Conservation (phyloP, 2,797 vertebrate species). For the Notoglanidium macrostoma region DNA sequence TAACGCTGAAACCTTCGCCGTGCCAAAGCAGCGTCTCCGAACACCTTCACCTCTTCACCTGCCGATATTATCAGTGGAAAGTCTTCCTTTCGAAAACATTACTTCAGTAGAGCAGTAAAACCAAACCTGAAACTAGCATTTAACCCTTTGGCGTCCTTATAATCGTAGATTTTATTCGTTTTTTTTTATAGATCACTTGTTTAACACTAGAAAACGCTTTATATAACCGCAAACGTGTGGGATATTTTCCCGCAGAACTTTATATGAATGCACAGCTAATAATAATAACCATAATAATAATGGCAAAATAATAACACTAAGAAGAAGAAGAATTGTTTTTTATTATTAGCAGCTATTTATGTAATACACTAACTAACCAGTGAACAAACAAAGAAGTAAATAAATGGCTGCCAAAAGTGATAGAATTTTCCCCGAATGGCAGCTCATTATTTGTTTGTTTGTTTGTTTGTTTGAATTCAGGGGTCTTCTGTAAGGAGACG, state of each 20-base stretch:
- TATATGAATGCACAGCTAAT: not conserved
- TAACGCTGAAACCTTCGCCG: not conserved
- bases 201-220: not conserved
- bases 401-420: not conserved
- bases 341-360: not conserved
- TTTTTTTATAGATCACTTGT: not conserved
- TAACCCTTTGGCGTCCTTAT: not conserved
- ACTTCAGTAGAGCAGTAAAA: not conserved
- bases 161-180: not conserved
- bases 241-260: not conserved
- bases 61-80: not conserved
- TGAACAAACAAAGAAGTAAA: not conserved
- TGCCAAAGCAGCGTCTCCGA: not conserved
- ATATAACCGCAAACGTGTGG: not conserved
- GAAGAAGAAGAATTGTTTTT: not conserved
- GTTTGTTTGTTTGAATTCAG: not conserved
- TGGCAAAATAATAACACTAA: no score
- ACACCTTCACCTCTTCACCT: conserved; percentile 13
- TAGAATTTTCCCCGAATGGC: not conserved
- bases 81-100: no score
- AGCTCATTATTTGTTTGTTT: not conserved
- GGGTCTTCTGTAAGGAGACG: not conserved
- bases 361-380: not conserved
- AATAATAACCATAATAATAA: not conserved
- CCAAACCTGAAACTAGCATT: not conserved